phyloP scores from a whole-genome alignment of 2,797 vertebrate genomes.

The Labroides dimidiatus region DNA sequence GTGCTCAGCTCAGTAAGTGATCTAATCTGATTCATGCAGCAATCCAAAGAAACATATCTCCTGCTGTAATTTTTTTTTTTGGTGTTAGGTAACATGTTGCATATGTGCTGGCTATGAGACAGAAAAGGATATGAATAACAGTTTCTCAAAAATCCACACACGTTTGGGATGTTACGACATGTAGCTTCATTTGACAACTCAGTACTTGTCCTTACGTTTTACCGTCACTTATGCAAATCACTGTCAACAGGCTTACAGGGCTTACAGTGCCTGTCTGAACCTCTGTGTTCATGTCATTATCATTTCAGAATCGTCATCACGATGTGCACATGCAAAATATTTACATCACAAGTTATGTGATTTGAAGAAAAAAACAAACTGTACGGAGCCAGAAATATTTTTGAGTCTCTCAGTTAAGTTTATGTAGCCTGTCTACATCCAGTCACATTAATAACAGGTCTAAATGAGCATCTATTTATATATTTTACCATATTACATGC shows the following conservation, averaged over 20 bases:
- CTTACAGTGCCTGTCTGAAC: background rate
- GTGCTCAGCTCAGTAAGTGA: constrained; percentile 23
- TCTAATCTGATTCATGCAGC: constrained; percentile 13
- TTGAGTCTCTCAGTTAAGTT: no score
- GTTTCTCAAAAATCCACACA: background rate
- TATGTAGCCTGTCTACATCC: no score
- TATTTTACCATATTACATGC: no score
- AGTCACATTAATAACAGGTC: no score
- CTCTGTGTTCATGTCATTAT: constrained; percentile 3
- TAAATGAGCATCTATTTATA: no score
- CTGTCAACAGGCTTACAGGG: background rate
- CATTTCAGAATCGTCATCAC: no score
- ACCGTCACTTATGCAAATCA: background rate
- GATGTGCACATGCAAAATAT: no score
- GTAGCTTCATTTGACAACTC: background rate
- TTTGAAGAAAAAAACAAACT: no score
- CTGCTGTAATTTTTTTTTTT: no score
- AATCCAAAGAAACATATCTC: constrained; percentile 9
- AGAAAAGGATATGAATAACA: background rate
- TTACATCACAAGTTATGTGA: no score
- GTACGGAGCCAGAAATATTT: no score
- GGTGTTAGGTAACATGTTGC: background rate
- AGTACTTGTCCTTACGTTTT: background rate
- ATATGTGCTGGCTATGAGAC: background rate
- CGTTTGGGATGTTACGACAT: background rate